These are phyloP conservation scores for Stictonetta naevosa DNA, from an alignment of 2,113 vertebrate genomes.

Conservation along the genomic window DNA sequence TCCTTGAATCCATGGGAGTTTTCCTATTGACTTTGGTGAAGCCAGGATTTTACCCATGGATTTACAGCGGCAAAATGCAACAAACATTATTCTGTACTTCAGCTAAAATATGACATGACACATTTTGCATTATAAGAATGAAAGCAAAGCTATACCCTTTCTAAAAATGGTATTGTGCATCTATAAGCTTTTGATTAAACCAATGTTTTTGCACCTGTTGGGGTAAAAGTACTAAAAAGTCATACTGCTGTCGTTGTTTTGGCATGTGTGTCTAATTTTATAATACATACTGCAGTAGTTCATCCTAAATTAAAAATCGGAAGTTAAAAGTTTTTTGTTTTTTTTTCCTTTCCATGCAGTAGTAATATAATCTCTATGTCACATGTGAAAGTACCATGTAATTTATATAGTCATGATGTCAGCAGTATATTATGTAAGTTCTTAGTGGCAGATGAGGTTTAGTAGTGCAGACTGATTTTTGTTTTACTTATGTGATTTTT, in stretches of 20 bases:
- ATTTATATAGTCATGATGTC: constrained; percentile 75
- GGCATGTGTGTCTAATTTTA: constrained; percentile 49
- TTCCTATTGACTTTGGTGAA: constrained; percentile 11
- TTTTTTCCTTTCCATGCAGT: constrained; percentile 11
- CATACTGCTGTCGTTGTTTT: background rate
- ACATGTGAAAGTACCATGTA: constrained; percentile 71
- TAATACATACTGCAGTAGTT: constrained; percentile 31
- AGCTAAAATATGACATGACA: constrained; percentile 18
- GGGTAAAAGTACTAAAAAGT: constrained; percentile 60
- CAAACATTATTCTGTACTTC: constrained; percentile 53
- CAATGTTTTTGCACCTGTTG: constrained; percentile 60
- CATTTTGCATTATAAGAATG: background rate
- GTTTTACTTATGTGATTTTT: constrained; percentile 54
- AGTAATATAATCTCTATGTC: constrained; percentile 73
- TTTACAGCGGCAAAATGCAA: constrained; percentile 47
- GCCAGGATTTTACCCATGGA: background rate
- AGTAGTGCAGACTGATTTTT: constrained; percentile 40
- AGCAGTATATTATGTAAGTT: constrained; percentile 74
- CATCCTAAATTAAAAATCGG: constrained; percentile 51
- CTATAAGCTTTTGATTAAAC: constrained; percentile 4
- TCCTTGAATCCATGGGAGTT: constrained; percentile 4
- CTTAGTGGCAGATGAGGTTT: constrained; percentile 66
- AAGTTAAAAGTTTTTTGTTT: constrained; percentile 66
- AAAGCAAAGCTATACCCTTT: constrained; percentile 19
- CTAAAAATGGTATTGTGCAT: background rate